Conservation (phyloP, 2,888 invertebrate species). For the Fabriciana adippe region DNA sequence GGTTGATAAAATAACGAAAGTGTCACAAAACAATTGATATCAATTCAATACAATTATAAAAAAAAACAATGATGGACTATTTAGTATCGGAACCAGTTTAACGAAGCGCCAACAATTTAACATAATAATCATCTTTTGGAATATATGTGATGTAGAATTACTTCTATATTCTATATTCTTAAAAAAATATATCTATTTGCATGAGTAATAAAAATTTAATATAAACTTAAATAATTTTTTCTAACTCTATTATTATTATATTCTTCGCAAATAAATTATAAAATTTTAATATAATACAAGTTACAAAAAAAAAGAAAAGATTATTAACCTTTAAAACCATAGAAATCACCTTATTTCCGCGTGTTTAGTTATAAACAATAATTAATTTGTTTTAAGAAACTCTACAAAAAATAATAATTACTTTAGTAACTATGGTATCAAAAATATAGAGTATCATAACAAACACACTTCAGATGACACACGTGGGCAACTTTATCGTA, state of each 20-base stretch:
- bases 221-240: too few relatives aligned
- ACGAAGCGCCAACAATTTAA: not conserved
- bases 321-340: too few relatives aligned
- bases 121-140: conserved; percentile 7
- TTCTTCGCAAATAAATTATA: too few relatives aligned
- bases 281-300: too few relatives aligned
- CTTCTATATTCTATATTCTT: not conserved
- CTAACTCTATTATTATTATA: too few relatives aligned
- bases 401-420: too few relatives aligned
- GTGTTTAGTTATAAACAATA: too few relatives aligned
- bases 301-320: too few relatives aligned
- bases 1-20: too few relatives aligned
- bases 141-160: not conserved
- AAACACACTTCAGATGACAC: not conserved
- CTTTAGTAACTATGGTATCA: not conserved
- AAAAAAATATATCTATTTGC: not conserved
- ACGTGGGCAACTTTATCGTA: not conserved
- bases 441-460: not conserved
- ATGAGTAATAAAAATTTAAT: not conserved
- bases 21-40: not conserved
- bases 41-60: not conserved
- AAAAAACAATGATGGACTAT: not conserved
- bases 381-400: too few relatives aligned
- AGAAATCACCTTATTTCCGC: too few relatives aligned
- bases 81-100: not conserved